These are phyloP conservation scores for Pangasius djambal DNA, from an alignment of 2,797 vertebrate species.

Conservation along the genomic window DNA sequence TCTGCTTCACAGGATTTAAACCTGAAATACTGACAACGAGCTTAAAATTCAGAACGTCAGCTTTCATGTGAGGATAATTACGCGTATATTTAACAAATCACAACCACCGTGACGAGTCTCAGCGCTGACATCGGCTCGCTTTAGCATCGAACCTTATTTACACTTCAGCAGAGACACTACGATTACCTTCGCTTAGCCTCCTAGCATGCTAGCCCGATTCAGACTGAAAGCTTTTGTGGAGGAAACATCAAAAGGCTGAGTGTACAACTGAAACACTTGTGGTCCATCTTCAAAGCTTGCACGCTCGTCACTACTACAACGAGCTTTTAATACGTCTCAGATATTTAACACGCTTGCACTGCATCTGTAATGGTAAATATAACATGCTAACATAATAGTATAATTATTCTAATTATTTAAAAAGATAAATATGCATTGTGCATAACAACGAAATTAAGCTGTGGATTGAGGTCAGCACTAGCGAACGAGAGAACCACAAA, in stretches of 20 bases:
- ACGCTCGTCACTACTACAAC: neutral
- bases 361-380: neutral
- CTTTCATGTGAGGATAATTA: too few species aligned
- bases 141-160: neutral
- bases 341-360: neutral
- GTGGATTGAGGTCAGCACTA: neutral
- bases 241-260: neutral
- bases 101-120: too few species aligned
- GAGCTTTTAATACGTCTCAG: neutral
- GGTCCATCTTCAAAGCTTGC: constrained; percentile 10
- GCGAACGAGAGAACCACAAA: constrained; percentile 34
- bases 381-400: neutral
- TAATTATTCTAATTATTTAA: neutral
- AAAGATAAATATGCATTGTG: neutral
- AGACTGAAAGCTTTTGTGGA: neutral
- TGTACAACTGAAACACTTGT: neutral
- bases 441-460: too few species aligned
- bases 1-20: too few species aligned
- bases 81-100: too few species aligned
- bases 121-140: neutral
- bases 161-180: neutral
- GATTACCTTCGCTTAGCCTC: neutral
- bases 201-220: neutral
- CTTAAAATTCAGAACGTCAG: too few species aligned
- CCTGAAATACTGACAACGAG: too few species aligned